These are phyloP conservation scores for Pipistrellus kuhlii DNA, from an alignment of 2,797 vertebrate genomes.

Conservation along the genomic window DNA sequence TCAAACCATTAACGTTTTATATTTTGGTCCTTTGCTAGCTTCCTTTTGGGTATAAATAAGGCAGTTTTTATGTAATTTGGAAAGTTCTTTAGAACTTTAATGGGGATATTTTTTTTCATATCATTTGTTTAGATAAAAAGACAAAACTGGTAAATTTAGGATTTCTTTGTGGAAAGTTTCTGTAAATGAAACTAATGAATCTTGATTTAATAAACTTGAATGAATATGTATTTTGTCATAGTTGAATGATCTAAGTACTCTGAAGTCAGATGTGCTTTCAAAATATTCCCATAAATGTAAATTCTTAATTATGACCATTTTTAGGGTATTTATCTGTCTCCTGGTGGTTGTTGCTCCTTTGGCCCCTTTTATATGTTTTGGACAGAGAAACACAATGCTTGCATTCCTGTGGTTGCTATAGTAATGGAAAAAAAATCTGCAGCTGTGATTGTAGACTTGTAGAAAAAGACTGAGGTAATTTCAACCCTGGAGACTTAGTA, in stretches of 20 bases:
- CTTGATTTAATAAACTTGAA: slow-evolving; percentile 78
- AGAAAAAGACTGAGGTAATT: slow-evolving; percentile 97
- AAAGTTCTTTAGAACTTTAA: slow-evolving; percentile 60
- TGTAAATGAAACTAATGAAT: slow-evolving; percentile 80
- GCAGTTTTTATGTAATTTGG: slow-evolving; percentile 63
- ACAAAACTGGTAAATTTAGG: slow-evolving; percentile 72
- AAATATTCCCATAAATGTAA: slow-evolving; percentile 75
- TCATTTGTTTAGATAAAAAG: slow-evolving; percentile 75
- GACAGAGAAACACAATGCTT: slow-evolving; percentile 93
- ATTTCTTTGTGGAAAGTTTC: slow-evolving; percentile 70
- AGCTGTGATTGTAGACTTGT: slow-evolving; percentile 91
- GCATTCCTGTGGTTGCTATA: slow-evolving; percentile 95
- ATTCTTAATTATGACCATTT: slow-evolving; percentile 85
- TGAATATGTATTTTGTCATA: slow-evolving; percentile 74
- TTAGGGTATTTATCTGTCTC: slow-evolving; percentile 84
- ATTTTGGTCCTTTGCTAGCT: slow-evolving; percentile 63
- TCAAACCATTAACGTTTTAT: slow-evolving; percentile 49
- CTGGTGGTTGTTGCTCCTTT: slow-evolving; percentile 85
- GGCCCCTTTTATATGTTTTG: slow-evolving; percentile 91
- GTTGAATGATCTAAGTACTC: slow-evolving; percentile 77
- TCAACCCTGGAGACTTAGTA: slow-evolving; percentile 94
- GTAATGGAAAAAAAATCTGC: slow-evolving; percentile 95
- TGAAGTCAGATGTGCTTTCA: slow-evolving; percentile 79
- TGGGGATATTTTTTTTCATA: slow-evolving; percentile 55
- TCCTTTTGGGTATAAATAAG: slow-evolving; percentile 58